Evolutionary conservation across 2,113 vertebrate genomes (phyloP).

Genomic region (Ciconia maguari): DNA sequence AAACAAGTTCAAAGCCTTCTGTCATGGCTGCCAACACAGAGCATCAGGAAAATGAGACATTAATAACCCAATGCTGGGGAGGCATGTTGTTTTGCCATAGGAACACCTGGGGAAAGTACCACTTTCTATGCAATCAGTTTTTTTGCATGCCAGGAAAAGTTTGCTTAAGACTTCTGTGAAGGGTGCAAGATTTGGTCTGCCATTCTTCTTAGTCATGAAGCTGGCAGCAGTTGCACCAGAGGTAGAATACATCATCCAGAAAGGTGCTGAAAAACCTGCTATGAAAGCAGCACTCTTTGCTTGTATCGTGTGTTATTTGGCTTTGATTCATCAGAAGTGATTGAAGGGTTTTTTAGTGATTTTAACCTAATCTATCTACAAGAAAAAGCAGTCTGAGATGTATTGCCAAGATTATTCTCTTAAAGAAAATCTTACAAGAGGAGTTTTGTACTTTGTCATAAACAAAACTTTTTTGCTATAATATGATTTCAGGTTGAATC

Average conservation of each 20-base stretch:
- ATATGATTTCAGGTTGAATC: not conserved
- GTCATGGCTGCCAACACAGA: constrained; percentile 64
- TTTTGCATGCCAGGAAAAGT: not conserved
- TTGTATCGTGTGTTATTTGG: not conserved
- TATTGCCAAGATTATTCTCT: not conserved
- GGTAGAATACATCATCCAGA: not conserved
- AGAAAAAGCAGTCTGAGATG: not conserved
- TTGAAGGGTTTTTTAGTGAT: not conserved
- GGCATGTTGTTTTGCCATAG: constrained; percentile 60
- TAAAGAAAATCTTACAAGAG: not conserved
- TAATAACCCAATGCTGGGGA: constrained; percentile 61
- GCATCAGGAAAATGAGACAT: constrained; percentile 71
- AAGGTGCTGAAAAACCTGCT: not conserved
- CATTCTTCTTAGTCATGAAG: constrained; percentile 40
- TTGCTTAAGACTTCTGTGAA: not conserved
- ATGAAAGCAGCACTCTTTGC: not conserved
- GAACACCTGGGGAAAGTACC: constrained; percentile 64
- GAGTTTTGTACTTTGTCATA: not conserved
- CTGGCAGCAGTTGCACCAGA: constrained; percentile 35
- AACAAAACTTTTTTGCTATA: not conserved
- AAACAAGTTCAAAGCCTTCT: constrained; percentile 79
- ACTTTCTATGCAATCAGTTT: not conserved
- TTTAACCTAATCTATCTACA: not conserved
- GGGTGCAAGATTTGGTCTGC: not conserved
- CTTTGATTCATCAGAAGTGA: constrained; percentile 47